Evolutionary conservation across 2,888 invertebrate genomes (phyloP).

Genomic region (Nymphalis polychloros): DNA sequence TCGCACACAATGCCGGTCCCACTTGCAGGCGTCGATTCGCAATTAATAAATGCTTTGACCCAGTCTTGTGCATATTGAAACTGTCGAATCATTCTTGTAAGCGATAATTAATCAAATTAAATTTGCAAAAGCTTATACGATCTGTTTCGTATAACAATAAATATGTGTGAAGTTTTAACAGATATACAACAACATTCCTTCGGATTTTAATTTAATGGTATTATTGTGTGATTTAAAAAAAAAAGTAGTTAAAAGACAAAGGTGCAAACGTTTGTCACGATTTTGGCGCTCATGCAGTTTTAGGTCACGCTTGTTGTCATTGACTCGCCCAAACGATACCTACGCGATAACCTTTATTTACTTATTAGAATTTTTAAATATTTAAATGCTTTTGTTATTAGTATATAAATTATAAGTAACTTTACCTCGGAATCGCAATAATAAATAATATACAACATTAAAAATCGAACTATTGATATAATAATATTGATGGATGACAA

Average conservation of each 20-base stretch:
- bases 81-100: constrained; percentile 67
- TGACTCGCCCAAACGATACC: constrained; percentile 37
- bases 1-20: constrained; percentile 69
- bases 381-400: neutral
- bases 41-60: constrained; percentile 76
- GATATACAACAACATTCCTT: constrained; percentile 11
- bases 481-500: neutral
- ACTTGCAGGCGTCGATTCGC: constrained; percentile 73
- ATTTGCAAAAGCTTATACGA: constrained; percentile 51
- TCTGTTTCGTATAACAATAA: constrained; percentile 12
- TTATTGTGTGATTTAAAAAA: neutral
- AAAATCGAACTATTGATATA: neutral
- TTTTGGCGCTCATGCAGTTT: constrained; percentile 20
- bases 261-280: constrained; percentile 3
- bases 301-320: constrained; percentile 28
- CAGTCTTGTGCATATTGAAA: constrained; percentile 59
- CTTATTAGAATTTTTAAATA: constrained; percentile 25
- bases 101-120: constrained; percentile 59
- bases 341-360: constrained; percentile 31
- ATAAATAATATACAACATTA: no score
- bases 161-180: constrained; percentile 5
- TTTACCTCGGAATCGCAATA: neutral
- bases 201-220: constrained; percentile 16
- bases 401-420: neutral
- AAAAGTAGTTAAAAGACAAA: neutral